Conservation (phyloP, 2,797 vertebrate genomes). For the Leptatherina wallacei region DNA sequence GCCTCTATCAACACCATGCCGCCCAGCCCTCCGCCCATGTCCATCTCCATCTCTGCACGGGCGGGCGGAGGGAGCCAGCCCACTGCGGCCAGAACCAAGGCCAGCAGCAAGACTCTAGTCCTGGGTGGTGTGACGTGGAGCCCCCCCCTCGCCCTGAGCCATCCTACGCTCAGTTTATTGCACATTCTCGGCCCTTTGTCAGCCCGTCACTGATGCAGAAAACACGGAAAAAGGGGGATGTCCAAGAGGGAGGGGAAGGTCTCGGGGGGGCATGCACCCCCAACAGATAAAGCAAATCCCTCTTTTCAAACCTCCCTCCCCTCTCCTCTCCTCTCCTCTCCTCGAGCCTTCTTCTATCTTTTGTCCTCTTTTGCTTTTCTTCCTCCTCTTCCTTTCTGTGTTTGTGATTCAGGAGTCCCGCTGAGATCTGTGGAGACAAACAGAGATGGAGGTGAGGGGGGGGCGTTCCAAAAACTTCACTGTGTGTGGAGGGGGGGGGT, state of each 20-base stretch:
- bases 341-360: conserved; percentile 28
- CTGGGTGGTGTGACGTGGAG: conserved; percentile 77
- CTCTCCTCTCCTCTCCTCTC: conserved; percentile 17
- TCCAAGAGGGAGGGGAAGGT: conserved; percentile 51
- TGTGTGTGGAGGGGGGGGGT: not conserved
- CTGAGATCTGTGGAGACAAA: conserved; percentile 69
- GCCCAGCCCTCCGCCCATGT: conserved; percentile 75
- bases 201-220: conserved; percentile 47
- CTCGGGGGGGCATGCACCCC: conserved; percentile 76
- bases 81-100: conserved; percentile 73
- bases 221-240: conserved; percentile 57
- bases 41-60: conserved; percentile 78
- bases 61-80: conserved; percentile 81
- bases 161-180: conserved; percentile 54
- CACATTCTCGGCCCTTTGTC: conserved; percentile 71
- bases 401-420: conserved; percentile 31
- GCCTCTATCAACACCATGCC: conserved; percentile 74
- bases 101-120: conserved; percentile 86
- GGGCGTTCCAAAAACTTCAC: conserved; percentile 1
- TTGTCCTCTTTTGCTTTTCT: conserved; percentile 42
- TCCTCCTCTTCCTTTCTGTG: conserved; percentile 50
- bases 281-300: conserved; percentile 53
- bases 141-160: conserved; percentile 50
- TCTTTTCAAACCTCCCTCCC: conserved; percentile 49
- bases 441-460: conserved; percentile 20